phyloP scores from a whole-genome alignment of 2,888 invertebrate genomes.

The Salticus scenicus region DNA sequence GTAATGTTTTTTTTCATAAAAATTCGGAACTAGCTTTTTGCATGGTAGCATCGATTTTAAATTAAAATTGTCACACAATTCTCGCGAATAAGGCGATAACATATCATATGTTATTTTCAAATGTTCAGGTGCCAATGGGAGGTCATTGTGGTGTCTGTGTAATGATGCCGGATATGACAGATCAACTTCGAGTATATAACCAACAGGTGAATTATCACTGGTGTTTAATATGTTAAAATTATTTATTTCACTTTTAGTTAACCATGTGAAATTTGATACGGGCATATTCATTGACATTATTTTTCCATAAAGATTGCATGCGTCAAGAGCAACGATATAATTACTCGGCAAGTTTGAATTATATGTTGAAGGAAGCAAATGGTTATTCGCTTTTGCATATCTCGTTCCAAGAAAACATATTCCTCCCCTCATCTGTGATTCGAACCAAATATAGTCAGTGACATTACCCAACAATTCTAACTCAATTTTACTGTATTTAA shows the following conservation, averaged over 20 bases:
- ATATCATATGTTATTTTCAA: not conserved
- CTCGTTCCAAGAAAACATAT: not conserved
- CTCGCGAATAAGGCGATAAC: not conserved
- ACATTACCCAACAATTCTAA: not conserved
- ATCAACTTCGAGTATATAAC: not conserved
- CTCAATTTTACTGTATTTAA: slow-evolving; percentile 21
- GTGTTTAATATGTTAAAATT: not conserved
- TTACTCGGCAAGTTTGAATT: not conserved
- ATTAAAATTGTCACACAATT: not conserved
- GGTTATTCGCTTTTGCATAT: slow-evolving; percentile 17
- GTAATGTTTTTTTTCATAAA: not conserved
- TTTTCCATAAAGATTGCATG: slow-evolving; percentile 19
- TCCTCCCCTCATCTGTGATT: slow-evolving; percentile 18
- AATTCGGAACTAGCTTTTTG: not conserved
- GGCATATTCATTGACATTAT: not conserved
- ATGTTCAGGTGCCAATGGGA: not conserved
- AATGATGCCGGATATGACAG: not conserved
- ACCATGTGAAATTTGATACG: not conserved
- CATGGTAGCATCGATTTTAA: not conserved
- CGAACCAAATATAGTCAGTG: not conserved
- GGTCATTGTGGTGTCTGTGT: not conserved
- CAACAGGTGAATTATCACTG: not conserved
- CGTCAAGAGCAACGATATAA: slow-evolving; percentile 18
- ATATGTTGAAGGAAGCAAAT: not conserved
- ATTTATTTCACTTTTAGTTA: not conserved